A percentile compares a stretch with the other conserved stretches of the same genome.
Conservation (phyloP, 2,888 invertebrate species). For the Bombylius discolor region DNA sequence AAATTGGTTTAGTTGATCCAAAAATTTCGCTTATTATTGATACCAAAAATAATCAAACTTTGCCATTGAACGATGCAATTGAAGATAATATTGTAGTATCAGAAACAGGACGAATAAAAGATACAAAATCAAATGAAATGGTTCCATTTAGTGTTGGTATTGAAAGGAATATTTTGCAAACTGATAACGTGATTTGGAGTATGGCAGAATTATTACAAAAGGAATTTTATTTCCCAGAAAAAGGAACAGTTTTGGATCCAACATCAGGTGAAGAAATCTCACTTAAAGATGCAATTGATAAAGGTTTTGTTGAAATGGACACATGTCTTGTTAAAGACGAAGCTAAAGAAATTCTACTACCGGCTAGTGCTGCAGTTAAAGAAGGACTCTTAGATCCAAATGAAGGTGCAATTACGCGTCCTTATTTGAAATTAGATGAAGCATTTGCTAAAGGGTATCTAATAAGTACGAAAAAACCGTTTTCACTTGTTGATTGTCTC, state of each 20-base stretch:
- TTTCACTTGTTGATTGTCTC: conserved; percentile 71
- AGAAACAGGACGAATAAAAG: conserved; percentile 56
- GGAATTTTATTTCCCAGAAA: conserved; percentile 61
- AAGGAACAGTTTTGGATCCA: conserved; percentile 65
- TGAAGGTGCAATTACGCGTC: conserved; percentile 54
- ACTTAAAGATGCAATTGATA: conserved; percentile 59
- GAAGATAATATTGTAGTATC: conserved; percentile 53
- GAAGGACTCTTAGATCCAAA: conserved; percentile 56
- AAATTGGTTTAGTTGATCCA: conserved; percentile 66
- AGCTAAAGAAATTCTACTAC: conserved; percentile 49
- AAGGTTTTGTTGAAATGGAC: conserved; percentile 57
- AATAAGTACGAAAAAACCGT: conserved; percentile 62
- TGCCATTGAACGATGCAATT: conserved; percentile 64
- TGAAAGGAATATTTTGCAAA: conserved; percentile 54
- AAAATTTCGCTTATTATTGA: conserved; percentile 71
- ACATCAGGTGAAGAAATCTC: conserved; percentile 60
- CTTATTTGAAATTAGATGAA: conserved; percentile 58
- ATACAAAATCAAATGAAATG: conserved; percentile 55
- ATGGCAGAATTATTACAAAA: conserved; percentile 60
- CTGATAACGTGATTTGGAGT: conserved; percentile 55
- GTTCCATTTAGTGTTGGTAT: conserved; percentile 59
- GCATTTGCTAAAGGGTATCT: conserved; percentile 72
- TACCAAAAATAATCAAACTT: conserved; percentile 53
- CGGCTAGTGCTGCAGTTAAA: conserved; percentile 56
- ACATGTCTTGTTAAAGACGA: conserved; percentile 63